Percentiles rank a stretch among this genome's conserved stretches.
phyloP scores from a whole-genome alignment of 1,140 invertebrate genomes.

The Drosophila bipectinata region DNA sequence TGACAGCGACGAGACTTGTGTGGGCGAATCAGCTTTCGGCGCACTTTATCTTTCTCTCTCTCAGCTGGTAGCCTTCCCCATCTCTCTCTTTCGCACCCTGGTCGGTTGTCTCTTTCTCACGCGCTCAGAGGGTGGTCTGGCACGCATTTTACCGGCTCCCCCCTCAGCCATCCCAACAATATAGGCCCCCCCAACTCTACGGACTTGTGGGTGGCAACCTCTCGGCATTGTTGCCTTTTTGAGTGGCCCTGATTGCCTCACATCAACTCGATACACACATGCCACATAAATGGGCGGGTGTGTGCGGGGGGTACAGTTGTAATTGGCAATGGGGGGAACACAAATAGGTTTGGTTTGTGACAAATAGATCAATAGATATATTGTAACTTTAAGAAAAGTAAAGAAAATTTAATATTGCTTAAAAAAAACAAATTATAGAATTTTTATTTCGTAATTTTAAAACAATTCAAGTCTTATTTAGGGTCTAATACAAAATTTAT shows the following conservation, averaged over 20 bases:
- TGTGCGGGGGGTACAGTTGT: conserved; percentile 12
- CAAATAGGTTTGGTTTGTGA: too few species aligned
- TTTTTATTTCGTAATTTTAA: too few species aligned
- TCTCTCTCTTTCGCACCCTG: conserved; percentile 1
- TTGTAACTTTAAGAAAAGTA: too few species aligned
- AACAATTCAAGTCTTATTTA: too few species aligned
- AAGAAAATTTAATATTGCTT: too few species aligned
- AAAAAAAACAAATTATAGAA: too few species aligned
- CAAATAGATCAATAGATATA: too few species aligned
- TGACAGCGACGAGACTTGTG: conserved; percentile 14
- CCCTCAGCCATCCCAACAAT: background rate
- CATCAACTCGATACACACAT: conserved; percentile 43
- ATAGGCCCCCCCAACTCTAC: background rate
- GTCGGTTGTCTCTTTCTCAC: background rate
- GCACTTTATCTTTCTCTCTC: conserved; percentile 12
- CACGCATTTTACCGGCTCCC: conserved; percentile 18
- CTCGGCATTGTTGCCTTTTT: conserved; percentile 45
- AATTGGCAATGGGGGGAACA: background rate
- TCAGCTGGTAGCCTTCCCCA: background rate
- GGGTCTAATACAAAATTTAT: too few species aligned
- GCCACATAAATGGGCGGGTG: background rate
- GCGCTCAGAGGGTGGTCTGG: conserved; percentile 1
- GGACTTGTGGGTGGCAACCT: conserved; percentile 44
- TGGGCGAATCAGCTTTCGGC: conserved; percentile 61
- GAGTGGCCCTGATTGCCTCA: conserved; percentile 53